Base-by-base conservation (phyloP, 2,888 invertebrate genomes). In the Andrena fulva region DNA sequence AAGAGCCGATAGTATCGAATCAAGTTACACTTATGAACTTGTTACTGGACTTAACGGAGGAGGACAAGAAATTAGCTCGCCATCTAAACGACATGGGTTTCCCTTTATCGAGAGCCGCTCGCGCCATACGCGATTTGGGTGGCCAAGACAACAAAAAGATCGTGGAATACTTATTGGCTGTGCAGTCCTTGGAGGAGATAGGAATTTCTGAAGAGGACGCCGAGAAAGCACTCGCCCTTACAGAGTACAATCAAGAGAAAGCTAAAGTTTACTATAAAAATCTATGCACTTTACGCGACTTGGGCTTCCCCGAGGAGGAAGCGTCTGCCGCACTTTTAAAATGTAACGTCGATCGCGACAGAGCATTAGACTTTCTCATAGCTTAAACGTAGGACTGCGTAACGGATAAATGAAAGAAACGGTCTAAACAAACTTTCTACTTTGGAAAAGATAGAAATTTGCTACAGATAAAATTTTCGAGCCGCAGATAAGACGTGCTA, bases 41-140 rank as follows among this genome's bases (percentile, higher is more conserved):
- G 31, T 74, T 93, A 2, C 77, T 84, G 6, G 91, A 92, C 73
- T 87, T 94, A 60, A 89, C 91, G 0, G 90, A 91, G 33, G 92
- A 92, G 12, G 92, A 94, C 77, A 96, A 97, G 93, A 95, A 95
- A 54, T 95, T 97, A 91, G 97, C 97, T 71, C 95, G 95, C 90
- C 96, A 96, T 85, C 96, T 98, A 78, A 96, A 96, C 90, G 96
- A 96, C 81, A 99, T 99, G 98, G 99, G 99, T 0, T 99, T 99
- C 92, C 97, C 97, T 0, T 92, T 97, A 70, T 95, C 97, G 77
- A 96, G 97, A 93, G 98, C 97, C 24, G 96, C 97, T 5, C 96
- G 97, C 89, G 97, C 97, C n/a, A 91, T 94, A 66, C 97, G 97
- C 87, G 96, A 96, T 88, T 95, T 96, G 68, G 95, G 97, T 85